Evolutionary conservation across 2,113 vertebrate species (phyloP), one percentile per base, ranked within the genome.

Genomic region (Helogale parvula): DNA sequence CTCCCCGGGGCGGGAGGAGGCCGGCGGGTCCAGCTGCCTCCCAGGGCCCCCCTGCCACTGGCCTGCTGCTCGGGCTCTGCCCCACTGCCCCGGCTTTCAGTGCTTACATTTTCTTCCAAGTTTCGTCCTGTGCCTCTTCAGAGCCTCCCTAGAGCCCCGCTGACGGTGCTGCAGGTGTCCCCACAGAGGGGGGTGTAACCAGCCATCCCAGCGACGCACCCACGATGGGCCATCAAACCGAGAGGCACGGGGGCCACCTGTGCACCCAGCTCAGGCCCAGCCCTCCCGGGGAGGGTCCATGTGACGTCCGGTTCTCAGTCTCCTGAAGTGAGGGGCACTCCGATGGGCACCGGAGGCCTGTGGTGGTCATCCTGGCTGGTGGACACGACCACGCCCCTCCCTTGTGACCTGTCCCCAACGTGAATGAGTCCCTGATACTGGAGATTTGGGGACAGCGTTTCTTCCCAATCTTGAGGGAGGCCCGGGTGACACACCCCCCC

Each of bases 201-300:
- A 38, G 35, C 71, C 35, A 3, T 9, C 57, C 8, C 21, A 60
- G 57, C 21, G 57, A 29, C 12, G 7, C 45, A 16, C 13, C 7
- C 25, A 54, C 7, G 63, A 12, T 23, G 23, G 11, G 54, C 31
- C 54, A 33, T 38, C 57, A 63, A 15, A 2, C 41, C 7, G 17
- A 74, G 86, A 72, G 87, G 52, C 31, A 3, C 27, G 1, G 54
- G 54, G 0, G 27, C 52, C 52, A 16, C 52, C 17, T 16, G 4
- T 17, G 16, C 4, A 0, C 52, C 52, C 52, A 4, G 16, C 3
- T n/a, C 0, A 15, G 84, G 66, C 45, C 0, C 23, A 11, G 23
- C 29, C 25, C 60, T 33, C 38, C 19, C 35, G 45, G 15, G 15
- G 16, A n/a, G 60, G 23, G 52, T 3, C 11, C 29, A 4, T 5